Base-by-base conservation (phyloP, 2,888 invertebrate genomes). In the Euzetes globulus region DNA sequence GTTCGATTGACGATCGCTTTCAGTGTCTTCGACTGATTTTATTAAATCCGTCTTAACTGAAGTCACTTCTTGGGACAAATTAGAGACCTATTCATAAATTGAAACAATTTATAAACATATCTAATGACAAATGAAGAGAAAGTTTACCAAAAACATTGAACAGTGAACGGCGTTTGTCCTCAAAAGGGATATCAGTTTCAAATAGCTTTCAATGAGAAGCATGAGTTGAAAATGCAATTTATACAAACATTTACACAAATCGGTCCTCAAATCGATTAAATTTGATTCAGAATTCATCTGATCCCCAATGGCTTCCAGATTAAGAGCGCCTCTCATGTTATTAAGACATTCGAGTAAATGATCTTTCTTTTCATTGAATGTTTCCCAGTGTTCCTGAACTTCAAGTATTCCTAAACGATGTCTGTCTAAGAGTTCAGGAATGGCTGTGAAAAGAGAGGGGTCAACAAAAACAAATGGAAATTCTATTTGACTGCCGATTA, bases 341-440 rank as follows among this genome's bases (percentile, higher is more conserved):
- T 91, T 87, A 82, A 95, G 79, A 68, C 78, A 76, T 81, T 85
- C 84, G 77, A 84, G 82, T 41, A 92, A 91, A 80, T 94, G 92
- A 81, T 96, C 94, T 79, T 91, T 89, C 76, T 92, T 88, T 82
- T 96, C 94, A 79, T 93, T 89, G 82, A 93, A 95, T 0, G 95
- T 96, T 83, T 97, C 96, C 78, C 95, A 87, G 83, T 96, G 96
- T 81, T 97, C 96, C 80, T 94, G 92, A 78, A 97, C 90, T 83
- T 96, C 95, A 52, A 97, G 85, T 80, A 95, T 89, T 78, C 91
- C 91, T 82, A 91, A 94, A 72, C 92, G 88, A 73, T 96, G 86
- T 2, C 90, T 88, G 82, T 96, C 95, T 7, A 90, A 87, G 11
- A 94, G 85, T 74, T 89, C 86, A 17, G 88, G 86, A 27, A 74